A percentile compares a stretch with the other conserved stretches of the same genome.
phyloP scores from a whole-genome alignment of 2,888 invertebrate species.

The Hyposoter didymator region DNA sequence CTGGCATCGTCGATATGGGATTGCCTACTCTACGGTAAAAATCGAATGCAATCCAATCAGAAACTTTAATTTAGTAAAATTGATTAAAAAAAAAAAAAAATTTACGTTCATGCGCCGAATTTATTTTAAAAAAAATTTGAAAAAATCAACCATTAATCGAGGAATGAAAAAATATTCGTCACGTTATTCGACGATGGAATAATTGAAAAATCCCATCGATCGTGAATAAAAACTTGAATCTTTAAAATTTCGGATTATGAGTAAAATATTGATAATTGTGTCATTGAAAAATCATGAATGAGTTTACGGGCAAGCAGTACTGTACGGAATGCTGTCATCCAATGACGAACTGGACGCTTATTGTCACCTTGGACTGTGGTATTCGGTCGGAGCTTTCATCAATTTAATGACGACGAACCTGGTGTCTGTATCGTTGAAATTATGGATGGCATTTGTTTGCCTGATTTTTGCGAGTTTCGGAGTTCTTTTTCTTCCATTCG shows the following conservation, averaged over 20 bases:
- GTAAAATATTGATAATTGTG: too few relatives aligned
- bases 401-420: conserved; percentile 47
- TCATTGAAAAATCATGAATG: background rate
- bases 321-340: conserved; percentile 61
- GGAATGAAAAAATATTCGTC: background rate
- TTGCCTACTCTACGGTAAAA: conserved; percentile 61
- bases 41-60: background rate
- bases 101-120: too few relatives aligned
- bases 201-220: background rate
- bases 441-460: conserved; percentile 54
- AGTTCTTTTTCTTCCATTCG: conserved; percentile 49
- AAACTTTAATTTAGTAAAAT: background rate
- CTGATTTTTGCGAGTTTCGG: conserved; percentile 34
- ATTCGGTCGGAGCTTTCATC: conserved; percentile 51
- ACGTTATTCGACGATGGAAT: background rate
- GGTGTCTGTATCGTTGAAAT: conserved; percentile 48
- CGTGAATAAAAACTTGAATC: background rate
- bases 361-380: conserved; percentile 65
- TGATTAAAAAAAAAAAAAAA: background rate
- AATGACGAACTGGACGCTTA: conserved; percentile 59
- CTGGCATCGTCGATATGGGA: conserved; percentile 65
- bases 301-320: conserved; percentile 18
- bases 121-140: too few relatives aligned
- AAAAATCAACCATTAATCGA: background rate
- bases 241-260: too few relatives aligned